These are phyloP conservation scores for Pungitius pungitius DNA, from an alignment of 2,113 vertebrate genomes.

Conservation along the genomic window DNA sequence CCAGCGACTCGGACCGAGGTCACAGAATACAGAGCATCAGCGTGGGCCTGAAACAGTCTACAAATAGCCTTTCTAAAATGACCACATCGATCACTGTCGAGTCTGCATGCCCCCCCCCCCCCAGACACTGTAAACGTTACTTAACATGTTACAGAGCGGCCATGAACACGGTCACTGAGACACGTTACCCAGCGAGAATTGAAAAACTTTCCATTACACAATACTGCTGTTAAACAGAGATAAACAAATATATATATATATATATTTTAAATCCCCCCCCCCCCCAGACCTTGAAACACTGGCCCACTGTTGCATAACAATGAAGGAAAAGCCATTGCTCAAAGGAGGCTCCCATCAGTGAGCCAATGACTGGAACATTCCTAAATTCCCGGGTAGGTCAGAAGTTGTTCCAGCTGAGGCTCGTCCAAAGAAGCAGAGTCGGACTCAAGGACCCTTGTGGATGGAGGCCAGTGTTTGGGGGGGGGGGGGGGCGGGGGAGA, in stretches of 20 bases:
- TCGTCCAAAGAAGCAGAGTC: background rate
- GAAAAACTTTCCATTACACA: slow-evolving; percentile 9
- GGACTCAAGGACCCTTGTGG: background rate
- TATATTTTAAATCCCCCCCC: background rate
- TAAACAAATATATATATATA: background rate
- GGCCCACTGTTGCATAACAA: background rate
- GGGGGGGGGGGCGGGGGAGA: no score
- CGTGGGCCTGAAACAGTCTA: no score
- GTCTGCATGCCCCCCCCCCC: slow-evolving; percentile 33
- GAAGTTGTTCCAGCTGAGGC: background rate
- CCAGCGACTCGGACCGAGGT: slow-evolving; percentile 23
- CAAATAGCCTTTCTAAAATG: slow-evolving; percentile 68
- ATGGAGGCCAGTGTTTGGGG: background rate
- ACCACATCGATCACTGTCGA: slow-evolving; percentile 67
- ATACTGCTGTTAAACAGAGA: background rate
- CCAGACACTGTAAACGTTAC: slow-evolving; percentile 65
- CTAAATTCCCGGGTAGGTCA: background rate
- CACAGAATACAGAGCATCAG: slow-evolving; percentile 31
- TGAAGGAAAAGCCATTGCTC: background rate
- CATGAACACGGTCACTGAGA: slow-evolving; percentile 10
- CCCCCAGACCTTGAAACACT: background rate
- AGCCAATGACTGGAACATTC: background rate
- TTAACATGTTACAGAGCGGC: slow-evolving; percentile 34
- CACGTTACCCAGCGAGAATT: background rate
- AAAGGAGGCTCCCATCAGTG: background rate